phyloP scores from a whole-genome alignment of 1,140 invertebrate species.

The Eubasilissa regina region DNA sequence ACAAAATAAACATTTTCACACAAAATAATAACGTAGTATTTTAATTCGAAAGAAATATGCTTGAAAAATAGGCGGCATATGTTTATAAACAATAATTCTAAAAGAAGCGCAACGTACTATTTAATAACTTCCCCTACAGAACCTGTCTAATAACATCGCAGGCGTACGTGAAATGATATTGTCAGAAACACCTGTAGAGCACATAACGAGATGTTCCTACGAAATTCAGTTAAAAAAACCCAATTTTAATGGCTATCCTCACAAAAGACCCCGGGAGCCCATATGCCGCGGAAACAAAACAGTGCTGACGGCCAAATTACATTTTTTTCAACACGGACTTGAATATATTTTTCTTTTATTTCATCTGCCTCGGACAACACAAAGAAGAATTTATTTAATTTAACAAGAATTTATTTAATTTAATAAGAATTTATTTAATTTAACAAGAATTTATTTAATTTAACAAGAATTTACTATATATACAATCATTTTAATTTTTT shows the following conservation, averaged over 20 bases:
- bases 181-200: conserved; percentile 56
- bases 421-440: not conserved
- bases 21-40: no score
- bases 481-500: no score
- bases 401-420: not conserved
- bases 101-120: no score
- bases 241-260: conserved; percentile 54
- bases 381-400: not conserved
- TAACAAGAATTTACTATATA: not conserved
- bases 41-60: no score
- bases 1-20: not conserved
- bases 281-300: conserved; percentile 59
- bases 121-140: no score
- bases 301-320: conserved; percentile 58
- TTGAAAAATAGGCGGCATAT: no score
- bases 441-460: not conserved
- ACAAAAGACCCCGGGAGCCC: conserved; percentile 51
- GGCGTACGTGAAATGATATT: conserved; percentile 4
- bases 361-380: conserved; percentile 2
- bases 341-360: conserved; percentile 25
- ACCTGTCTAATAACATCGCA: conserved; percentile 16
- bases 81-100: no score
- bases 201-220: conserved; percentile 54
- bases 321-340: conserved; percentile 40
- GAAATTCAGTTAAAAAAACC: conserved; percentile 49